phyloP scores from a whole-genome alignment of 2,888 invertebrate species.

The Patella depressa region DNA sequence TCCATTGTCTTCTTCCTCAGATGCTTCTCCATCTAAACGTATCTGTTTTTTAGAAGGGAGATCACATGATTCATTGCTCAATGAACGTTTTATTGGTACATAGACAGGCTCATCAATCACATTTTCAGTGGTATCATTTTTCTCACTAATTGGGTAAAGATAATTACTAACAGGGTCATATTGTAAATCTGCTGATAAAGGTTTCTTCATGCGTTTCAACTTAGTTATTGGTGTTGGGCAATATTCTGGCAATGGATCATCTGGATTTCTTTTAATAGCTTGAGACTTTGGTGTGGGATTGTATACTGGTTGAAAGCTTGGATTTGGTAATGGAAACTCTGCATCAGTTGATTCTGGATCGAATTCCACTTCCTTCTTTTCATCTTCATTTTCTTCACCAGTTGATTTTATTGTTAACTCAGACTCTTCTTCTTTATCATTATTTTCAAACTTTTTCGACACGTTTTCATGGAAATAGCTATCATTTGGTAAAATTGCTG shows the following conservation, averaged over 20 bases:
- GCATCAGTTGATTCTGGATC: not conserved
- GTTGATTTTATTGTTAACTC: not conserved
- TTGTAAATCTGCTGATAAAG: slow-evolving; percentile 43
- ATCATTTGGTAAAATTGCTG: slow-evolving; percentile 3
- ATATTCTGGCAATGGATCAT: slow-evolving; percentile 23
- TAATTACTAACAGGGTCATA: slow-evolving; percentile 63
- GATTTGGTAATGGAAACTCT: slow-evolving; percentile 26
- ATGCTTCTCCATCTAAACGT: not conserved
- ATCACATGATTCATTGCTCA: slow-evolving; percentile 16
- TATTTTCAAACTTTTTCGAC: not conserved
- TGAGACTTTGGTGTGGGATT: slow-evolving; percentile 58
- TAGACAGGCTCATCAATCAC: slow-evolving; percentile 22
- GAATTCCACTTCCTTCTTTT: not conserved
- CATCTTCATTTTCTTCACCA: not conserved
- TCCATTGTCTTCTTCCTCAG: not conserved
- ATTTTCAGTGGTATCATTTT: not conserved
- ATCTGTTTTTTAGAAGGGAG: slow-evolving; percentile 2
- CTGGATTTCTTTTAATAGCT: slow-evolving; percentile 37
- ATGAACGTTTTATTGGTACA: slow-evolving; percentile 25
- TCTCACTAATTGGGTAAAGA: slow-evolving; percentile 28
- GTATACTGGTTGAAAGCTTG: slow-evolving; percentile 51
- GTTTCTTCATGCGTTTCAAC: slow-evolving; percentile 19
- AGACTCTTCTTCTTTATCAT: not conserved
- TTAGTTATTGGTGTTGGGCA: slow-evolving; percentile 9
- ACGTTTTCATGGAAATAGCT: not conserved